Evolutionary conservation across 2,113 vertebrate genomes (phyloP), one percentile per base, ranked within the genome.

Genomic region (Leptobrachium ailaonicum): DNA sequence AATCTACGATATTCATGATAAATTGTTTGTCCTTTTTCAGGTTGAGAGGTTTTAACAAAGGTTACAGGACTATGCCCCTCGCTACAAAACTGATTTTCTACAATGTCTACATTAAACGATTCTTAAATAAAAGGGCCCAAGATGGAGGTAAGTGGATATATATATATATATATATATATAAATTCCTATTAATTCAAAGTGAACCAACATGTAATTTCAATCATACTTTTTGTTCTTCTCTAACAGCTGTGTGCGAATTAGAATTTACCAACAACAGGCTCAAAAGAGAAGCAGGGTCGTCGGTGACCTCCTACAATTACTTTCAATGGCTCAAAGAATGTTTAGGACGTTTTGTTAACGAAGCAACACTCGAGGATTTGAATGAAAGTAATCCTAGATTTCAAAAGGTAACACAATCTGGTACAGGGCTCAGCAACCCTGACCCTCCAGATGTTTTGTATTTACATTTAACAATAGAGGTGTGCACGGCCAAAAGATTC

Each of bases 41-140:
- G 2, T 1, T 75, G 56, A 68, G 6, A 2, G 79, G 79, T 53
- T 80, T 80, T 69, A 80, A 75, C 42, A 50, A 80, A 60, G 60
- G 40, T 13, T 80, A 68, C 20, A 20, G 44, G 40, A 41, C 74
- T 69, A 44, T 80, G 32, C 53, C 71, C 6, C 20, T 7, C 10
- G 7, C 14, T 11, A 62, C 54, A 41, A 80, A 41, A 75, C 2
- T 6, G 12, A 68, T 3, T 41, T 32, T 80, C 43, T 80, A 80
- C 53, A 66, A 80, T 66, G 60, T n/a, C 41, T 80, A 69, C 43
- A 80, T 80, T 45, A 69, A 50, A 42, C 14, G n/a, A 20, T 75
- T 80, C 64, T 60, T 67, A 50, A 60, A 50, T 2, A 69, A 75
- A 2, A 75, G 66, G 50, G 71, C 42, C 50, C 50, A 45, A 4